These are phyloP conservation scores for Alentia gelatinosa DNA, from an alignment of 2,888 invertebrate genomes.

Conservation along the genomic window DNA sequence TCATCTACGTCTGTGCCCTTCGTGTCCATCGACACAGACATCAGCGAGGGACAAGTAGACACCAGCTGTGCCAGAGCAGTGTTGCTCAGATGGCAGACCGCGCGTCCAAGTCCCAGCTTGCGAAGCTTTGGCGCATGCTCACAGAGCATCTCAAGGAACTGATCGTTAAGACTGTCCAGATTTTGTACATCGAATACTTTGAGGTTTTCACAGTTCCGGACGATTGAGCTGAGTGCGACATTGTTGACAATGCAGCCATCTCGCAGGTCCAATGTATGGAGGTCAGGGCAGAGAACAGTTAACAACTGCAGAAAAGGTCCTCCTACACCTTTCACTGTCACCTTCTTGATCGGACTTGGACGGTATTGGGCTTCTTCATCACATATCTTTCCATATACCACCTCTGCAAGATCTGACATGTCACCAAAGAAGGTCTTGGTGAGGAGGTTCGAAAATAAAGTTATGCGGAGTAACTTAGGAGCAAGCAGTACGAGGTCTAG, in stretches of 20 bases:
- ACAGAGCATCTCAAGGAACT: not conserved
- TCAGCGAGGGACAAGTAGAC: conserved; percentile 41
- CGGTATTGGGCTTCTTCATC: not conserved
- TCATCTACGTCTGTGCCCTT: conserved; percentile 27
- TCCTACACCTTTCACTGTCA: conserved; percentile 60
- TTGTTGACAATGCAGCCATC: not conserved
- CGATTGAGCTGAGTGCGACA: not conserved
- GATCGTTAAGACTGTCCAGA: conserved; percentile 19
- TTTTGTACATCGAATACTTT: conserved; percentile 50
- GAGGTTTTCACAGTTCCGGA: conserved; percentile 47
- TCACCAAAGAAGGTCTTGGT: conserved; percentile 30
- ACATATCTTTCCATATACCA: conserved; percentile 12
- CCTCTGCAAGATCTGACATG: conserved; percentile 47
- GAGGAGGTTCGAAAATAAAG: conserved; percentile 31
- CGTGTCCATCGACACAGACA: conserved; percentile 49
- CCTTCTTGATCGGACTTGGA: conserved; percentile 56
- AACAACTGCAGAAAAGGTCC: conserved; percentile 61
- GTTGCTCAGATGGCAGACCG: conserved; percentile 22
- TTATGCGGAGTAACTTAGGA: conserved; percentile 36
- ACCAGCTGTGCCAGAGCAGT: conserved; percentile 10
- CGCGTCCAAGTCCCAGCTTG: conserved; percentile 38
- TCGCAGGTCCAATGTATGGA: conserved; percentile 57
- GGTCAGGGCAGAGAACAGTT: conserved; percentile 62
- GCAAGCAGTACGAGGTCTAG: conserved; percentile 52
- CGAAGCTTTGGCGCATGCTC: conserved; percentile 16